Percentiles rank a stretch among this genome's conserved stretches.
These are phyloP conservation scores for Cirrhinus mrigala DNA, from an alignment of 2,797 vertebrate species.

Conservation along the genomic window DNA sequence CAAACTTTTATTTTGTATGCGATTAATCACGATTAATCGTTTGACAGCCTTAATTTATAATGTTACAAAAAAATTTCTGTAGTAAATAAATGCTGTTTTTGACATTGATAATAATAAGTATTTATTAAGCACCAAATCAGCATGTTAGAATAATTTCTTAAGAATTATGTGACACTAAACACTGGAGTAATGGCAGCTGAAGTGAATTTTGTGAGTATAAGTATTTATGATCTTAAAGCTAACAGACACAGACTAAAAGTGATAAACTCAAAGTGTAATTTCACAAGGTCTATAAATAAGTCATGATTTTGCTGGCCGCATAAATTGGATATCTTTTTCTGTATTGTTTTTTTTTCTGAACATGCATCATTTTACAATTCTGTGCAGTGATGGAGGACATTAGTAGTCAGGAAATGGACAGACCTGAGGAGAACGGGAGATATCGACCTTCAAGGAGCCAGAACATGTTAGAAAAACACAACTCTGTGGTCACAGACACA, in stretches of 20 bases:
- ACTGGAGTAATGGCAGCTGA: background rate
- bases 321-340: background rate
- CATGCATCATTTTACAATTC: background rate
- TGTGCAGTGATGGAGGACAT: conserved; percentile 51
- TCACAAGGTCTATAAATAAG: background rate
- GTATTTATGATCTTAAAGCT: background rate
- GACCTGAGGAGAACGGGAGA: background rate
- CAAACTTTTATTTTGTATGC: no score
- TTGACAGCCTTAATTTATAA: no score
- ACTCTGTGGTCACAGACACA: background rate
- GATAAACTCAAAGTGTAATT: background rate
- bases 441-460: background rate
- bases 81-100: background rate
- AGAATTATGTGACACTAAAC: background rate
- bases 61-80: no score
- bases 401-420: conserved; percentile 66
- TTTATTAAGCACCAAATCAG: background rate
- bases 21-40: no score
- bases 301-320: background rate
- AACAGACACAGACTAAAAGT: background rate
- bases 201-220: background rate
- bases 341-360: background rate
- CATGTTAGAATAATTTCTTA: background rate
- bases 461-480: conserved; percentile 5
- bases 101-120: no score